These are phyloP conservation scores for Phaetusa simplex DNA, from an alignment of 2,113 vertebrate species.

Conservation along the genomic window DNA sequence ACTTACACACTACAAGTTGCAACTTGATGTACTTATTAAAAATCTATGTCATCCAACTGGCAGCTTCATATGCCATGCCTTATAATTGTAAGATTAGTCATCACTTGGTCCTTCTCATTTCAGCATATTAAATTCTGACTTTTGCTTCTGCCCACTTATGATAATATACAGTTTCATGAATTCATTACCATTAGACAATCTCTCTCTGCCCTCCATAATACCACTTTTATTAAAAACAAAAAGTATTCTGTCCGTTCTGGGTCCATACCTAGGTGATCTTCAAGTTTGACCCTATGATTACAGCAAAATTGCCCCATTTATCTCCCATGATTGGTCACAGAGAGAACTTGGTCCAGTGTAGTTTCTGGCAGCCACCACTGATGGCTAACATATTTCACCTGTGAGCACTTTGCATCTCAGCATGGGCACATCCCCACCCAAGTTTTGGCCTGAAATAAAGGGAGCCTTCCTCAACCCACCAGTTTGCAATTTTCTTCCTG, in stretches of 20 bases:
- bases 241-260: not conserved
- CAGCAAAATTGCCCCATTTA: not conserved
- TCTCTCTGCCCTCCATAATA: not conserved
- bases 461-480: not conserved
- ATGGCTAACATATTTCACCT: not conserved
- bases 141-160: not conserved
- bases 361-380: not conserved
- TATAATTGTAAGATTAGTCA: slow-evolving; percentile 25
- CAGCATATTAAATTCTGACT: slow-evolving; percentile 19
- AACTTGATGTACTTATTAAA: not conserved
- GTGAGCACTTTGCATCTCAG: not conserved
- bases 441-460: not conserved
- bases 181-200: not conserved
- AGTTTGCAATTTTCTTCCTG: not conserved
- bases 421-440: not conserved
- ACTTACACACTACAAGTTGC: not conserved
- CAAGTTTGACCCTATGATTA: not conserved
- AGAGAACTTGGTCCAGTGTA: not conserved
- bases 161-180: not conserved
- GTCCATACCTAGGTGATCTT: not conserved
- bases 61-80: not conserved
- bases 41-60: not conserved
- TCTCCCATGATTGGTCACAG: not conserved
- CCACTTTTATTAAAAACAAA: not conserved
- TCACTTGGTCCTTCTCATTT: slow-evolving; percentile 6